Base-by-base conservation (phyloP, 2,113 vertebrate genomes). In the Eleginops maclovinus region DNA sequence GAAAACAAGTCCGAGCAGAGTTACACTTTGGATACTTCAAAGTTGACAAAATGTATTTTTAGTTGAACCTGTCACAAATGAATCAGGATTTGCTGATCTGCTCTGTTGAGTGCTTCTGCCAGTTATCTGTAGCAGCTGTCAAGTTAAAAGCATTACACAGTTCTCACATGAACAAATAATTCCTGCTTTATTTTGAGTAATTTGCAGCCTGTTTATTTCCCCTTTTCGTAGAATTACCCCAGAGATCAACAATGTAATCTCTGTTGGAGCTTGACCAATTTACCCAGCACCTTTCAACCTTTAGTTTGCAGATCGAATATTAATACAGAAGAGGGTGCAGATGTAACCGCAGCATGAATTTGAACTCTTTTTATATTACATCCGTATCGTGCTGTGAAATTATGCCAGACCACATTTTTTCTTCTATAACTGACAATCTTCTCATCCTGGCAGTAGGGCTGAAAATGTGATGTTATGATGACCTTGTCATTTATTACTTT, bases 111-210 rank as follows among this genome's bases (percentile, higher is more conserved):
- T 63, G 40, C 60, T 86, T 75, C 44, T 79, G 73, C 58, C 63
- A 75, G 64, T 40, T 75, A 65, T 77, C 68, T 72, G 36, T 50
- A 79, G 74, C 83, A 85, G 82, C 70, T 86, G 82, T 81, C 63
- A 67, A 16, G 9, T 13, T 49, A 66, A 50, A 63, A 82, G 46
- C 43, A 64, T 41, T 59, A 43, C 55, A 58, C 72, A 64, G 11
- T 54, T 51, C 72, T 82, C 75, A 69, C 46, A 75, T 56, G 55
- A 60, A 14, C 41, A 21, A 85, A 88, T 68, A 54, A 60, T 70
- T 62, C 56, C 81, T 63, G 66, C 67, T 82, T 60, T 77, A 61
- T 78, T 77, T 61, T 47, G 53, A 81, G 54, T 61, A 11, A 74
- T 87, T 77, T 76, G 28, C 72, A 53, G 68, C 9, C 17, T 76